Base-by-base conservation (phyloP, 2,797 vertebrate species). In the Chaetodon trifasciatus region DNA sequence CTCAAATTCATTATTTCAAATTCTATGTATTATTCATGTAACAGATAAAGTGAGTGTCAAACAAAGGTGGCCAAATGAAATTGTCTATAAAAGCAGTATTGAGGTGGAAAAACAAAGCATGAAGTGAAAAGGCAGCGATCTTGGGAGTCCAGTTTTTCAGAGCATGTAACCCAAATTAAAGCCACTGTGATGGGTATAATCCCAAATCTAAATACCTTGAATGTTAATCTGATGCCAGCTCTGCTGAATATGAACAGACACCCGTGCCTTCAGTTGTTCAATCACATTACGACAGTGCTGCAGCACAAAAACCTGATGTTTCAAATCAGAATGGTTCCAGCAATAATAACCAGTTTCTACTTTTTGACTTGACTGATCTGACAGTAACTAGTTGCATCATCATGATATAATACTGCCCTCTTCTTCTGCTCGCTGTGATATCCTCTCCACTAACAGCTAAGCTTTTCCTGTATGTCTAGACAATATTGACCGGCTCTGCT, bases 401-500 rank as follows among this genome's bases (percentile, higher is more conserved):
- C 13, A 4, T 56, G 50, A 73, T 42, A 39, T 16, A 55, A 86
- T 39, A 47, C 7, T 65, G 23, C 8, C 9, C 5, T 7, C 1
- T 15, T 78, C 42, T 46, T 11, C 15, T 40, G 35, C 35, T 58
- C 49, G 32, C 72, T 84, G 16, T 60, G 21, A 44, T 40, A 6
- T 58, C 35, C 12, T 21, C 37, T 79, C 65, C 40, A 69, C 76
- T 37, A 58, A 35, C 44, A 19, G 62, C 50, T 46, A n/a, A 61
- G 21, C 24, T 78, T 47, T 50, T n/a, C 44, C 52, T 56, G 3
- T 66, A 56, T 13, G 81, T 89, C 87, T 88, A 84, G 85, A 87
- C 78, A 79, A 35, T 86, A 93, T 92, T 70, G 89, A 88, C 55
- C 47, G 67, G 44, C 53, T 56, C 56, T 85, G 70, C 12, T 4